These are phyloP conservation scores for Drosophila varians DNA, from an alignment of 1,140 invertebrate species.

Conservation along the genomic window DNA sequence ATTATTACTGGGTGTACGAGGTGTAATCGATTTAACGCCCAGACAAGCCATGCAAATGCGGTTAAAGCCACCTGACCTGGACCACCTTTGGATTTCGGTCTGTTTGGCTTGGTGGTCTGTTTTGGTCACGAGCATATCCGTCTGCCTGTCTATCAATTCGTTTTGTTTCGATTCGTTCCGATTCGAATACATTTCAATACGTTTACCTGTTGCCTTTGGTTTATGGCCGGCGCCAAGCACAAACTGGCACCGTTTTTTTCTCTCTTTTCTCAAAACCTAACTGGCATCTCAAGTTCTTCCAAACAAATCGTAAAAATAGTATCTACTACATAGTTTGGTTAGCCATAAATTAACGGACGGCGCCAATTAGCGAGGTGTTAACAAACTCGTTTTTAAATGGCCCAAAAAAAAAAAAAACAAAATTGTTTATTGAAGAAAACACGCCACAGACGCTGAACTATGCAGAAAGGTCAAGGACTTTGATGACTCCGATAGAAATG, in stretches of 20 bases:
- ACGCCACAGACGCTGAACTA: slow-evolving; percentile 34
- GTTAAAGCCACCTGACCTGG: slow-evolving; percentile 36
- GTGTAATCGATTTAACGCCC: slow-evolving; percentile 21
- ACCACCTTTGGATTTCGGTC: slow-evolving; percentile 45
- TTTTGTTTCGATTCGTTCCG: slow-evolving; percentile 6
- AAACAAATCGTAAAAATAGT: slow-evolving; percentile 63
- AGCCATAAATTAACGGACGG: slow-evolving; percentile 59
- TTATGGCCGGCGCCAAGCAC: slow-evolving; percentile 73
- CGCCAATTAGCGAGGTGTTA: slow-evolving; percentile 59
- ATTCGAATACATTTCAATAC: slow-evolving; percentile 22
- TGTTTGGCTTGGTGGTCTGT: no score
- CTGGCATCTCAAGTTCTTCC: slow-evolving; percentile 63
- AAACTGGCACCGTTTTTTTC: slow-evolving; percentile 66
- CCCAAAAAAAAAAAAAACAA: slow-evolving; percentile 39
- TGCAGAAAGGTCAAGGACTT: slow-evolving; percentile 67
- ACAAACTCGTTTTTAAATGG: slow-evolving; percentile 67
- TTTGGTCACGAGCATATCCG: slow-evolving; percentile 22
- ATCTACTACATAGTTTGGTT: slow-evolving; percentile 26
- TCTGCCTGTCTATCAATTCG: slow-evolving; percentile 15
- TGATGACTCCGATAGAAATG: no score
- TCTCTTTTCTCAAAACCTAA: slow-evolving; percentile 22
- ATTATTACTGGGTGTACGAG: no score
- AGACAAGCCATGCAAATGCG: slow-evolving; percentile 43
- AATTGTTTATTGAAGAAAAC: slow-evolving; percentile 28
- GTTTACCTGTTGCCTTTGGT: slow-evolving; percentile 42